Evolutionary conservation across 2,888 invertebrate genomes (phyloP).

Genomic region (Patella depressa): DNA sequence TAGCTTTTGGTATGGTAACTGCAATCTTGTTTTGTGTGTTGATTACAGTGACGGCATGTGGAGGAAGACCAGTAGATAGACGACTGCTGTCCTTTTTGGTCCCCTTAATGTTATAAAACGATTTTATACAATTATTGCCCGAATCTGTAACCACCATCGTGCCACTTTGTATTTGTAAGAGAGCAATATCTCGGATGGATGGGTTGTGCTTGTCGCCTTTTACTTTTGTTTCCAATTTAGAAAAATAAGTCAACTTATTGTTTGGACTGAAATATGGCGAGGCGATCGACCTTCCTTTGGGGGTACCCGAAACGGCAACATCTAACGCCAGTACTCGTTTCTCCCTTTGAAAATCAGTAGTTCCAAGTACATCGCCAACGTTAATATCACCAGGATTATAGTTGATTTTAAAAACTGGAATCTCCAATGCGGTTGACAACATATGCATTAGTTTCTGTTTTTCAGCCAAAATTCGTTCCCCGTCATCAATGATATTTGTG

Average conservation of each 20-base stretch:
- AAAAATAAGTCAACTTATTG: neutral
- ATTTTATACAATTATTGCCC: conserved; percentile 8
- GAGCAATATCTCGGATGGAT: neutral
- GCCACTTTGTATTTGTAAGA: neutral
- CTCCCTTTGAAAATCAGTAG: neutral
- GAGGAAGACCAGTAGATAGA: neutral
- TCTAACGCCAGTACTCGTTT: neutral
- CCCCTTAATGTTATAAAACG: conserved; percentile 12
- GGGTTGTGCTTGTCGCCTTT: conserved; percentile 8
- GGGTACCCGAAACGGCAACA: too few species aligned
- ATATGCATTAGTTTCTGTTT: too few species aligned
- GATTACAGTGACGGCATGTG: conserved; percentile 6
- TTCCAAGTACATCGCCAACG: too few species aligned
- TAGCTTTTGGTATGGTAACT: conserved; percentile 15
- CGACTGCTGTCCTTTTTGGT: neutral
- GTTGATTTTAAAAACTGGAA: too few species aligned
- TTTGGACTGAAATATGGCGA: neutral
- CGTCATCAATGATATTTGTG: too few species aligned
- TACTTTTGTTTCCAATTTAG: neutral
- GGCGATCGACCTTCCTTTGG: neutral
- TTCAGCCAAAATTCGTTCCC: too few species aligned
- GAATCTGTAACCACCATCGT: conserved; percentile 15
- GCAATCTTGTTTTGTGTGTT: conserved; percentile 6
- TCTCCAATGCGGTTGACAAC: too few species aligned
- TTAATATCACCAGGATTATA: too few species aligned